Percentiles rank a stretch among this genome's conserved stretches.
phyloP scores from a whole-genome alignment of 1,140 invertebrate species.

The Penaeus vannamei region DNA sequence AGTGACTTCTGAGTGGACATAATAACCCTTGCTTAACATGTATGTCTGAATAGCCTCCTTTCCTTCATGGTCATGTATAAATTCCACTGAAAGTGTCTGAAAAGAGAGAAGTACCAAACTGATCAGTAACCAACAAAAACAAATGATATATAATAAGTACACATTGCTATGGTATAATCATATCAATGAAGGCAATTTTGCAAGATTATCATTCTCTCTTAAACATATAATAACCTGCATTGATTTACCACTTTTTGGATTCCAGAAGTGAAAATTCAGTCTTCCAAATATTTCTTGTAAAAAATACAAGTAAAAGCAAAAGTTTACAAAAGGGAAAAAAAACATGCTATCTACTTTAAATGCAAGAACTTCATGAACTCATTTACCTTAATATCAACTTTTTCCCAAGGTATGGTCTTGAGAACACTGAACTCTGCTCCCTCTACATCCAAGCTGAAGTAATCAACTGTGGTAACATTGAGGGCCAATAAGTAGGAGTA shows the following conservation, averaged over 20 bases:
- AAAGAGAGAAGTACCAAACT: neutral
- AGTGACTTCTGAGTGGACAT: conserved; percentile 55
- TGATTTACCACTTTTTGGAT: too few relatives aligned
- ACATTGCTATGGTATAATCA: too few relatives aligned
- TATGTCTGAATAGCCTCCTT: conserved; percentile 55
- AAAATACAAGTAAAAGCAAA: too few relatives aligned
- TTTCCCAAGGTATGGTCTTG: conserved; percentile 68
- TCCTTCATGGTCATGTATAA: conserved; percentile 59
- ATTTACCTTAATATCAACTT: conserved; percentile 67
- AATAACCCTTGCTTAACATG: conserved; percentile 49
- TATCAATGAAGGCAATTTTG: too few relatives aligned
- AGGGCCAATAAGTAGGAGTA: conserved; percentile 62
- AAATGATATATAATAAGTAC: too few relatives aligned
- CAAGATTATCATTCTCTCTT: too few relatives aligned
- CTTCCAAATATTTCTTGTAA: too few relatives aligned
- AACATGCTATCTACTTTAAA: too few relatives aligned
- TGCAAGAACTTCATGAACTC: neutral
- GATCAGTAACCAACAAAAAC: too few relatives aligned
- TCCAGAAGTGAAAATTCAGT: too few relatives aligned
- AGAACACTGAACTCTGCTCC: conserved; percentile 69
- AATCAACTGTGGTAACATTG: conserved; percentile 69
- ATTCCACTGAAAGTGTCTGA: conserved; percentile 57
- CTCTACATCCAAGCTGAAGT: conserved; percentile 70
- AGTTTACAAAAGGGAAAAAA: too few relatives aligned
- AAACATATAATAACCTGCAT: too few relatives aligned